Evolutionary conservation across 30 jellyfish, hydroid and myxozoan genomes (phyloP).

Genomic region (Pelagia noctiluca): DNA sequence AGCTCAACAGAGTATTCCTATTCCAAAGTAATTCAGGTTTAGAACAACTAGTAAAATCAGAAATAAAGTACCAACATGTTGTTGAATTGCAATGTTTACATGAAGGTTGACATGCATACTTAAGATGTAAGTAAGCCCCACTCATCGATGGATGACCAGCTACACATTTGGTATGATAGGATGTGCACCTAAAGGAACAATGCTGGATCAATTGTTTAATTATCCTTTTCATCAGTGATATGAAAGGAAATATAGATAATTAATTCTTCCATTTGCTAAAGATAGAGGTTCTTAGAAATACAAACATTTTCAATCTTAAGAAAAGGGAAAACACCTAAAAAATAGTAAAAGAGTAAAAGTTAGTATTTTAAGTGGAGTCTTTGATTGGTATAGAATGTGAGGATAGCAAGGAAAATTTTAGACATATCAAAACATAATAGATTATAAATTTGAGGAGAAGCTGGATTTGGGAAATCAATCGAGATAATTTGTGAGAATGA

Average conservation of each 20-base stretch:
- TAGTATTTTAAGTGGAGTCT: too few species aligned
- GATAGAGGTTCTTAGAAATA: not conserved
- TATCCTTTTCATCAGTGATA: not conserved
- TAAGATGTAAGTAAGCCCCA: not conserved
- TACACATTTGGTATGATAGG: not conserved
- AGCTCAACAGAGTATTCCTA: constrained; percentile 56
- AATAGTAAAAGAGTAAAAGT: not conserved
- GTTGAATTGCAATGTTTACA: not conserved
- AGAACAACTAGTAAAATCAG: not conserved
- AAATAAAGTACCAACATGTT: not conserved
- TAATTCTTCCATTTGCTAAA: not conserved
- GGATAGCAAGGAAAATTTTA: too few species aligned
- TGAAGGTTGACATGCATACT: not conserved
- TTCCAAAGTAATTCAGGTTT: not conserved
- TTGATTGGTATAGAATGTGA: too few species aligned
- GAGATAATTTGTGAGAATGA: too few species aligned
- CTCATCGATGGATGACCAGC: not conserved
- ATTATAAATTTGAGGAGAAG: too few species aligned
- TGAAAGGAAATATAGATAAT: not conserved
- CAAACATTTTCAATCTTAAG: not conserved
- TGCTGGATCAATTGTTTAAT: too few species aligned
- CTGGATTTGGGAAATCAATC: too few species aligned
- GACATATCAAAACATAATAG: too few species aligned
- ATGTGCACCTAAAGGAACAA: not conserved
- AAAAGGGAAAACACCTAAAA: not conserved